phyloP scores from a whole-genome alignment of 2,113 vertebrate species.

The Danionella cerebrum region DNA sequence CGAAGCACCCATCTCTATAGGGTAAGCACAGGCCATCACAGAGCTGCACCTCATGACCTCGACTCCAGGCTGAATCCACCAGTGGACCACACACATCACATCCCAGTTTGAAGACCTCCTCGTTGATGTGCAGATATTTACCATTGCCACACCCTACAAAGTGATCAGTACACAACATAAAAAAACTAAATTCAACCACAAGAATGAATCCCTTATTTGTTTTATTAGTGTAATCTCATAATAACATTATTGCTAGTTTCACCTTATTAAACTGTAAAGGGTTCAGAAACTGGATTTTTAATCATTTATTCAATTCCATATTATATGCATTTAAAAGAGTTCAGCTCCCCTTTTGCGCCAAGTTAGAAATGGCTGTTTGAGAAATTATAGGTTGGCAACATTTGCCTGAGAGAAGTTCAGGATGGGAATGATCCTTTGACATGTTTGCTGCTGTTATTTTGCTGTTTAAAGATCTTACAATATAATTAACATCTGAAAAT shows the following conservation, averaged over 20 bases:
- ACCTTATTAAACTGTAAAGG: background rate
- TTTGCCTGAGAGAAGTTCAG: no score
- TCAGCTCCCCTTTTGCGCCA: no score
- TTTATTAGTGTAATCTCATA: background rate
- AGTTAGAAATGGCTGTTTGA: no score
- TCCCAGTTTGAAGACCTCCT: conserved; percentile 63
- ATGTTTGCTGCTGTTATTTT: no score
- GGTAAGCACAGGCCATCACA: conserved; percentile 61
- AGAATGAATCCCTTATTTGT: background rate
- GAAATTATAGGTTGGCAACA: no score
- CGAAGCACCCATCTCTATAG: conserved; percentile 58
- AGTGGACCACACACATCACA: conserved; percentile 64
- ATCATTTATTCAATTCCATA: no score
- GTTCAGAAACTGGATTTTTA: no score
- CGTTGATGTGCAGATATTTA: conserved; percentile 73
- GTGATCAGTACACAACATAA: background rate
- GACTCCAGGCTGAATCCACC: conserved; percentile 63
- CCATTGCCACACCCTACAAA: conserved; percentile 67
- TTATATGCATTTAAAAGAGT: no score
- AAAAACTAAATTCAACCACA: background rate
- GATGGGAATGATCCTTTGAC: no score
- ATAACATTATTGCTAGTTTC: background rate
- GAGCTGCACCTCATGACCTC: conserved; percentile 61
- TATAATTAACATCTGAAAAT: no score
- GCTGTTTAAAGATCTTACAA: no score